Evolutionary conservation across 2,113 vertebrate genomes (phyloP).

Genomic region (Carassius carassius): DNA sequence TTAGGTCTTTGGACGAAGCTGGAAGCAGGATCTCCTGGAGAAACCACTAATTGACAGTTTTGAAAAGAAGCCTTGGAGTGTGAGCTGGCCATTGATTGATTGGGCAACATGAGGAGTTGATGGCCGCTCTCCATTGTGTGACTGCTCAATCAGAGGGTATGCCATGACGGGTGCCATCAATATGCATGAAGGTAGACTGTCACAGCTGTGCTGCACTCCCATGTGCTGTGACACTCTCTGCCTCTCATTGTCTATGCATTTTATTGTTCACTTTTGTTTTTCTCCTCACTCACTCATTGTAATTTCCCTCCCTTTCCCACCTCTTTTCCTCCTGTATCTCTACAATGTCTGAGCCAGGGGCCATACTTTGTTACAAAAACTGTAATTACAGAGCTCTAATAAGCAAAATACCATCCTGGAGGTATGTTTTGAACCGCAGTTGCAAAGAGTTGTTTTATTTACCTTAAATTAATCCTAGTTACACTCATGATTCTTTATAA

Average conservation of each 20-base stretch:
- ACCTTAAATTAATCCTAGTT: slow-evolving; percentile 22
- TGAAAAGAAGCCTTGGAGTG: slow-evolving; percentile 66
- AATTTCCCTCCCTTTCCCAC: slow-evolving; percentile 41
- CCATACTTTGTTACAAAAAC: slow-evolving; percentile 35
- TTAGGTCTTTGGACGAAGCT: neutral
- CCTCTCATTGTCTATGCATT: slow-evolving; percentile 54
- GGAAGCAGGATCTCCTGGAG: slow-evolving; percentile 37
- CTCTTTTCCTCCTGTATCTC: slow-evolving; percentile 55
- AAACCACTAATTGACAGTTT: slow-evolving; percentile 70
- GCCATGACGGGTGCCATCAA: slow-evolving; percentile 70
- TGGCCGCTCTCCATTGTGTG: slow-evolving; percentile 72
- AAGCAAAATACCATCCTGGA: slow-evolving; percentile 3
- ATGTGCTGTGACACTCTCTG: slow-evolving; percentile 65
- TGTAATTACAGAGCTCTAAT: slow-evolving; percentile 31
- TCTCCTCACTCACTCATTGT: slow-evolving; percentile 10
- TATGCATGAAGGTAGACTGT: slow-evolving; percentile 73
- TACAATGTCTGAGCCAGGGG: slow-evolving; percentile 39
- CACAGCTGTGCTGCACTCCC: slow-evolving; percentile 63
- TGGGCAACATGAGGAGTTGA: slow-evolving; percentile 74
- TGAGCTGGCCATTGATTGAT: slow-evolving; percentile 73
- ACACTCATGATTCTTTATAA: slow-evolving; percentile 7
- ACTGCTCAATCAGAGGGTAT: slow-evolving; percentile 74
- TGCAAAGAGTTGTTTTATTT: slow-evolving; percentile 29
- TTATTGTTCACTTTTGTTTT: slow-evolving; percentile 34
- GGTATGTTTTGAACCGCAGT: slow-evolving; percentile 21